phyloP scores from a whole-genome alignment of 1,140 invertebrate genomes.

The Oreohelix idahoensis region DNA sequence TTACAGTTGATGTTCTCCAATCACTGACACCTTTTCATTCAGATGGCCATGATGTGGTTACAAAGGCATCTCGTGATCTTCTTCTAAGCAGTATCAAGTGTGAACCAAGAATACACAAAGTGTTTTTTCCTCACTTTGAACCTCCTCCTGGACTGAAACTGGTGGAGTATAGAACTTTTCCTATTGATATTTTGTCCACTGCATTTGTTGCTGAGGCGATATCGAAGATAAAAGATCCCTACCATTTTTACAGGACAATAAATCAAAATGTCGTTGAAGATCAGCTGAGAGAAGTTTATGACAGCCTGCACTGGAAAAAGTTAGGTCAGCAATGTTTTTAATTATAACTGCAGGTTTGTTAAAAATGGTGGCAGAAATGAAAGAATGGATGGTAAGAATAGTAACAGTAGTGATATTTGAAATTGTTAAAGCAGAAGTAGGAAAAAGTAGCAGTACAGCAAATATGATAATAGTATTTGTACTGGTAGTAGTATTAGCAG shows the following conservation, averaged over 20 bases:
- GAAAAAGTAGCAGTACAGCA: no score
- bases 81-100: conserved; percentile 55
- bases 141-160: conserved; percentile 43
- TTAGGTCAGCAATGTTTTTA: conserved; percentile 57
- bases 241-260: conserved; percentile 58
- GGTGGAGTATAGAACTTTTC: conserved; percentile 53
- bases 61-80: conserved; percentile 52
- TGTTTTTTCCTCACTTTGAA: conserved; percentile 54
- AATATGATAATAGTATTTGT: no score
- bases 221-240: conserved; percentile 56
- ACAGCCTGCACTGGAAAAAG: conserved; percentile 66
- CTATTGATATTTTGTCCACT: conserved; percentile 51
- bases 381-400: no score
- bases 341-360: no score
- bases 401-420: no score
- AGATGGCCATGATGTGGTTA: conserved; percentile 51
- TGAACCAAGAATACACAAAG: conserved; percentile 53
- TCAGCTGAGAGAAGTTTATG: conserved; percentile 55
- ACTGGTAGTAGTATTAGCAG: no score
- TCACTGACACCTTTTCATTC: conserved; percentile 52
- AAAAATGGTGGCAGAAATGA: no score
- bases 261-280: conserved; percentile 51
- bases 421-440: no score
- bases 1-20: conserved; percentile 52
- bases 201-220: conserved; percentile 54